Percentiles rank a stretch among this genome's conserved stretches.
These are phyloP conservation scores for Contarinia nasturtii DNA, from an alignment of 1,140 invertebrate species.

Conservation along the genomic window DNA sequence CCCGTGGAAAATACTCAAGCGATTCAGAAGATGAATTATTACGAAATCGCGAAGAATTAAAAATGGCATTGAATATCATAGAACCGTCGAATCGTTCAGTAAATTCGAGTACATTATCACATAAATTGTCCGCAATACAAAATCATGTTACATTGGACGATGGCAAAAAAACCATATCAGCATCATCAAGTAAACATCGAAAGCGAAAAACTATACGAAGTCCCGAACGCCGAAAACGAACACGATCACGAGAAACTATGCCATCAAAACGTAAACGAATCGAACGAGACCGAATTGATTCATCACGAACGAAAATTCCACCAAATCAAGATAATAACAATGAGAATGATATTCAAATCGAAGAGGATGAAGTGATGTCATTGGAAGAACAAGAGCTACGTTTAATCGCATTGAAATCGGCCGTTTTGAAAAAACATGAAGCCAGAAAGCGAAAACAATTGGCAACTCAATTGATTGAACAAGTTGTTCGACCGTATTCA, in stretches of 20 bases:
- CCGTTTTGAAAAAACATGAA: constrained; percentile 16
- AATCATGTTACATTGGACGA: no score
- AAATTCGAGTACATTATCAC: no score
- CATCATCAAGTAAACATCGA: no score
- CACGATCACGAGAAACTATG: no score
- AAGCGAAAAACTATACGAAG: constrained; percentile 1
- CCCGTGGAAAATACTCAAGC: no score
- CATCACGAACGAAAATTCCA: no score
- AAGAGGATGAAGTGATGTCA: constrained; percentile 6
- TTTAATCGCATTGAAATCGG: constrained; percentile 19
- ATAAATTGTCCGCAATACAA: no score
- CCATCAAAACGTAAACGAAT: no score
- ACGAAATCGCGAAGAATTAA: constrained; percentile 12
- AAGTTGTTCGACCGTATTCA: constrained; percentile 15
- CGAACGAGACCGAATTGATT: no score
- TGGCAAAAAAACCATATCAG: no score
- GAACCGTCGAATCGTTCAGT: no score
- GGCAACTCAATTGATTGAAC: constrained; percentile 4
- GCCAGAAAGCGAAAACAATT: constrained; percentile 11
- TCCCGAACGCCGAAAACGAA: neutral
- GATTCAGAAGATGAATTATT: neutral
- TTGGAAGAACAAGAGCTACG: constrained; percentile 14
- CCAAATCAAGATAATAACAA: neutral
- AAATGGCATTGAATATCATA: constrained; percentile 10
- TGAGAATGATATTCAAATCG: neutral